These are phyloP conservation scores for Lepus timidus DNA, from an alignment of 2,113 vertebrate genomes.

Conservation along the genomic window DNA sequence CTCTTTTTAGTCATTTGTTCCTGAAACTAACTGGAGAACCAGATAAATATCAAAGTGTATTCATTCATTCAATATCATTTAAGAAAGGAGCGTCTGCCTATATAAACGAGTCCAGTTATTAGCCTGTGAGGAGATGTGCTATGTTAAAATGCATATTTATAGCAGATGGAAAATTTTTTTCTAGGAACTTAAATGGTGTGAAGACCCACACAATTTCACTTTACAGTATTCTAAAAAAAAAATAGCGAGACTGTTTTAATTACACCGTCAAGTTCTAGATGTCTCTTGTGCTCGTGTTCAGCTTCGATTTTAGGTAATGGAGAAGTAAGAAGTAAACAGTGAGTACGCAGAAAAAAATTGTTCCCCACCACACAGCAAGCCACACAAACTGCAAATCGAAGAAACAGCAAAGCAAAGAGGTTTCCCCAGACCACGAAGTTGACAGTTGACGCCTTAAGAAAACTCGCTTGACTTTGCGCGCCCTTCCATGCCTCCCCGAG, in stretches of 20 bases:
- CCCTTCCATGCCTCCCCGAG: not conserved
- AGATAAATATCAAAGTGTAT: constrained; percentile 3
- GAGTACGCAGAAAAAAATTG: not conserved
- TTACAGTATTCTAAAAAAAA: not conserved
- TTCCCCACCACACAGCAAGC: not conserved
- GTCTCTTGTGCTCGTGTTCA: not conserved
- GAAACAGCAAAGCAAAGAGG: not conserved
- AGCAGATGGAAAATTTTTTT: not conserved
- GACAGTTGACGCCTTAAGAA: not conserved
- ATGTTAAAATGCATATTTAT: not conserved
- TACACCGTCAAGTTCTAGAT: not conserved
- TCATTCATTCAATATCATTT: constrained; percentile 41
- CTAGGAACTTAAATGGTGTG: constrained; percentile 26
- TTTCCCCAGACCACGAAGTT: not conserved
- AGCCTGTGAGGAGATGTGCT: not conserved
- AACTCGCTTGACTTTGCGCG: not conserved
- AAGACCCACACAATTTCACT: not conserved
- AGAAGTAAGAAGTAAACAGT: not conserved
- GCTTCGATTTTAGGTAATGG: constrained; percentile 10
- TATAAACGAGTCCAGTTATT: not conserved
- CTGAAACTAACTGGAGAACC: not conserved
- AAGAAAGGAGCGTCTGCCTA: not conserved
- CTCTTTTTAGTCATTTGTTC: not conserved
- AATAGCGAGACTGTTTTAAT: not conserved
- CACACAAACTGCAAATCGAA: constrained; percentile 25